Evolutionary conservation across 2,113 vertebrate species (phyloP).

Genomic region (Gambusia affinis): DNA sequence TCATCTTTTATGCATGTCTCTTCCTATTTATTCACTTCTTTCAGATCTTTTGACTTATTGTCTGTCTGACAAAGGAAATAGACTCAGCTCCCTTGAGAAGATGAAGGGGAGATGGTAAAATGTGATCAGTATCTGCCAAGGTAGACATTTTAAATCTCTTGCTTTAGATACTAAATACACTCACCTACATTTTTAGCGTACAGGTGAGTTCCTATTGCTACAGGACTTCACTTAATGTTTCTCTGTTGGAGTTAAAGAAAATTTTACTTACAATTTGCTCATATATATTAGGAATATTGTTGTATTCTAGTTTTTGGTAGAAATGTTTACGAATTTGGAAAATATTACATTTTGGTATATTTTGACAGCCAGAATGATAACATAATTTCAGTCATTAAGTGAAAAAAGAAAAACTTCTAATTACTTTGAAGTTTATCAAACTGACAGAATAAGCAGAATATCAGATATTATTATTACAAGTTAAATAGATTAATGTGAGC

Average conservation of each 20-base stretch:
- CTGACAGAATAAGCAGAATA: neutral
- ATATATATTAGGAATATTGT: neutral
- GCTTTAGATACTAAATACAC: neutral
- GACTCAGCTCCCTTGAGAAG: conserved; percentile 33
- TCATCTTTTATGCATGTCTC: conserved; percentile 50
- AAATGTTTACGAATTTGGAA: no score
- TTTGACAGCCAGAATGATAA: neutral
- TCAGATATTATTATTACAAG: conserved; percentile 25
- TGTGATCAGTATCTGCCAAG: conserved; percentile 7
- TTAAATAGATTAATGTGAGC: conserved; percentile 39
- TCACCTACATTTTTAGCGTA: neutral
- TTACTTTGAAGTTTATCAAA: neutral
- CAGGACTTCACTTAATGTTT: neutral
- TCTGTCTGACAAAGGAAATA: conserved; percentile 39
- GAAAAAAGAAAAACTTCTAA: no score
- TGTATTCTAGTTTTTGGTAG: neutral
- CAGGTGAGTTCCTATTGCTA: neutral
- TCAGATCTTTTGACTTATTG: conserved; percentile 1
- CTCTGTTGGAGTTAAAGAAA: neutral
- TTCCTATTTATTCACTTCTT: conserved; percentile 20
- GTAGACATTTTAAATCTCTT: neutral
- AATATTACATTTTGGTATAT: no score
- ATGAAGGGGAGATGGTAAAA: conserved; percentile 7
- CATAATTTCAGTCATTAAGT: neutral
- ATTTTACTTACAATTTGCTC: neutral